Base-by-base conservation (phyloP, 2,113 vertebrate species). In the Lophura nycthemera region DNA sequence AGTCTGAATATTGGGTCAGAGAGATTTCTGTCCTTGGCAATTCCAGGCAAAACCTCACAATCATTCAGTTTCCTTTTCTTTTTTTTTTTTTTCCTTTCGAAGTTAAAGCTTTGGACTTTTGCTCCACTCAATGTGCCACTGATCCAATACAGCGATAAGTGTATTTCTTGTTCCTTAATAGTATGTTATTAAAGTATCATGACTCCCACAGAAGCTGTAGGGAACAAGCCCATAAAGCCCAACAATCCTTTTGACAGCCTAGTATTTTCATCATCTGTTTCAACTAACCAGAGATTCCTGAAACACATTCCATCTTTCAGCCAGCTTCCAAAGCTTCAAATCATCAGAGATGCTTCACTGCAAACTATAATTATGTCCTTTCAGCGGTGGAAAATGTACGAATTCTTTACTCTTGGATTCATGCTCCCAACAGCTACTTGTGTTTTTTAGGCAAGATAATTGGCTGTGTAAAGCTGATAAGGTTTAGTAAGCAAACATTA, bases 401-500 rank as follows among this genome's bases (percentile, higher is more conserved):
- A 71, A 80, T 77, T 59, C 84, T 73, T 88, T 52, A 47, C 50
- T 71, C 67, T 85, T 70, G 29, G 50, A 89, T 88, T 89, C 38
- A 93, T 4, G 38, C 3, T 67, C 43, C 63, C 30, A 66, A 42
- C 18, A 52, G 36, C 24, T 88, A 48, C 82, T 70, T 92, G 45
- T 74, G 82, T 84, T 84, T 90, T 90, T 89, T 57, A 92, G 65
- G 61, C 61, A 94, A 32, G 71, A 56, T 83, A 91, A 95, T 59
- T 71, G 3, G 47, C 48, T 48, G n/a, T 2, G 29, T 57, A 74
- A 88, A 90, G 57, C 48, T 45, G 34, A 19, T 69, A 73, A 73
- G 19, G 34, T 40, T 76, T 47, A 45, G 66, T 64, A 92, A 89
- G 71, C 83, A 95, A 92, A 86, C 43, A 71, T 19, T 21, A 36